Conservation (phyloP, 2,113 vertebrate genomes). For the Menidia beryllina region DNA sequence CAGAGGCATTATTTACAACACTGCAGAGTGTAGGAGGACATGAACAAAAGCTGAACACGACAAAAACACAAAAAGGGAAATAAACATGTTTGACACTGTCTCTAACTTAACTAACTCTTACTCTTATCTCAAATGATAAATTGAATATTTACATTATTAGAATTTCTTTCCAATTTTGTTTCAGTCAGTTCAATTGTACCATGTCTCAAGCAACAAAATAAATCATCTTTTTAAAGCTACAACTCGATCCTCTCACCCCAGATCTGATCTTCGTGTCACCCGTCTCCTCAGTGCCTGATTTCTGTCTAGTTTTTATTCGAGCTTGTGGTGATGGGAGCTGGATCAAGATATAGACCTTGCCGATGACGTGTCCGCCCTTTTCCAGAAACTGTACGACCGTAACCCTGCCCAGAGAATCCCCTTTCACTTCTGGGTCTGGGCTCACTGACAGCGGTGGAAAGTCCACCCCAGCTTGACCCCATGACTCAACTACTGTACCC, state of each 20-base stretch:
- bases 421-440: background rate
- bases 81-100: no score
- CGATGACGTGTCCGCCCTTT: slow-evolving; percentile 33
- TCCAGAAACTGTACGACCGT: slow-evolving; percentile 37
- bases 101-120: no score
- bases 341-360: slow-evolving; percentile 17
- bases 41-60: no score
- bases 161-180: background rate
- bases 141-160: background rate
- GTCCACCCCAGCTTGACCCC: slow-evolving; percentile 50
- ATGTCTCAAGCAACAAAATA: background rate
- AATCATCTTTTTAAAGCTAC: background rate
- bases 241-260: slow-evolving; percentile 32
- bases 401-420: background rate
- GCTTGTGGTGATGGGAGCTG: slow-evolving; percentile 12
- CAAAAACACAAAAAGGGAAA: no score
- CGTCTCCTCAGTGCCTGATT: slow-evolving; percentile 30
- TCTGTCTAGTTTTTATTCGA: slow-evolving; percentile 30
- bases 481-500: slow-evolving; percentile 40
- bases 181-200: background rate
- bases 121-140: no score
- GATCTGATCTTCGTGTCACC: slow-evolving; percentile 36
- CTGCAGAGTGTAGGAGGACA: no score
- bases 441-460: slow-evolving; percentile 56
- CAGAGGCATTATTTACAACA: background rate